Percentiles rank a stretch among this genome's conserved stretches.
These are phyloP conservation scores for Bombus haemorrhoidalis DNA, from an alignment of 1,140 invertebrate genomes.

Conservation along the genomic window DNA sequence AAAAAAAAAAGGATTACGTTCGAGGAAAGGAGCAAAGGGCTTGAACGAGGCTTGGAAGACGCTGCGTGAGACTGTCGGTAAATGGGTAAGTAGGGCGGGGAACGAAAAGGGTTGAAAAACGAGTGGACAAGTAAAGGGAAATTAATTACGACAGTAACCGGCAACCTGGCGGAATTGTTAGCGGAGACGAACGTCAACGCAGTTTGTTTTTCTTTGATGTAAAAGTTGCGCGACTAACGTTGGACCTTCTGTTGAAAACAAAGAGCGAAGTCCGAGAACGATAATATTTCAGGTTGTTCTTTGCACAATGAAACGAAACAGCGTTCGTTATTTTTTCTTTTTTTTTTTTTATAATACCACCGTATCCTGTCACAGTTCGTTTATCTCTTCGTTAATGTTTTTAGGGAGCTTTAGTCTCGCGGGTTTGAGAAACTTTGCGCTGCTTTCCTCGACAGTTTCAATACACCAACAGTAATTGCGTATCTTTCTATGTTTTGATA, in stretches of 20 bases:
- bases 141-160: slow-evolving; percentile 31
- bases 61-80: not conserved
- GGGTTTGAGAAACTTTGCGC: not conserved
- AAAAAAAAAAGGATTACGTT: slow-evolving; percentile 19
- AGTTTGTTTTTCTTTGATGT: slow-evolving; percentile 11
- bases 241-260: not conserved
- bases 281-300: not conserved
- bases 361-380: not conserved
- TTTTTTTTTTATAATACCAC: not conserved
- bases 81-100: slow-evolving; percentile 17
- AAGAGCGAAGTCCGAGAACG: too few relatives aligned
- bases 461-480: too few relatives aligned
- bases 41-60: slow-evolving; percentile 7
- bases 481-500: not conserved
- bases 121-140: slow-evolving; percentile 16
- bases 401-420: not conserved
- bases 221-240: not conserved
- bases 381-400: slow-evolving; percentile 14
- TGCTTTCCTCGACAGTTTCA: not conserved
- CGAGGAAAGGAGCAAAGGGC: not conserved
- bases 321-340: not conserved
- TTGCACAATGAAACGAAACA: not conserved
- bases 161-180: not conserved
- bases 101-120: slow-evolving; percentile 4
- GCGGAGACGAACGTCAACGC: not conserved